Conservation (phyloP, 2,113 vertebrate genomes). For the Ameiurus melas region DNA sequence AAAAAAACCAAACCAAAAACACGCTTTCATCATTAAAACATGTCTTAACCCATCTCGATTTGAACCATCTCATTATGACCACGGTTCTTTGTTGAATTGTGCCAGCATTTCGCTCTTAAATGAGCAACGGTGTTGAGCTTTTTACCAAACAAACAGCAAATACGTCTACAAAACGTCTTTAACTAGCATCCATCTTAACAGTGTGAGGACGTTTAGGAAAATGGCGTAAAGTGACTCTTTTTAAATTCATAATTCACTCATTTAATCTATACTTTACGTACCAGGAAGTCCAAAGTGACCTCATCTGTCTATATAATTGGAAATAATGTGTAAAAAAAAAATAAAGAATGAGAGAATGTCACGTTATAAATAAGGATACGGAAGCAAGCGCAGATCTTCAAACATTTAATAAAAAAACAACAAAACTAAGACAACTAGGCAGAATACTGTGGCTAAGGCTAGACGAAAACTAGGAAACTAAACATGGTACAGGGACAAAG, state of each 20-base stretch:
- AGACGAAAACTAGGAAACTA: no score
- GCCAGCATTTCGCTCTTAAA: neutral
- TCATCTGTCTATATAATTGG: neutral
- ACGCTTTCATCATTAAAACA: neutral
- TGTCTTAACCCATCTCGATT: neutral
- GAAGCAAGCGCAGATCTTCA: no score
- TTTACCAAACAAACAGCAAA: neutral
- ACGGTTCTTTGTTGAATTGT: neutral
- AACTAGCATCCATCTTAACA: neutral
- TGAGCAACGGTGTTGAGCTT: neutral
- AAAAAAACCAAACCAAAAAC: neutral
- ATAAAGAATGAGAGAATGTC: neutral
- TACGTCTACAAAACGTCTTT: neutral
- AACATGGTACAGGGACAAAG: no score
- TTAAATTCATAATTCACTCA: neutral
- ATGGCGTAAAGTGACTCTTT: neutral
- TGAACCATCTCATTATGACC: neutral
- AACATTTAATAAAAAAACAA: no score
- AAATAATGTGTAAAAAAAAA: neutral
- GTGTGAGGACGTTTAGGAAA: neutral
- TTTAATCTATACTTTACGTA: neutral
- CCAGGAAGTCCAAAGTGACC: neutral
- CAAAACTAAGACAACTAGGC: no score
- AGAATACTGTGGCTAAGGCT: no score
- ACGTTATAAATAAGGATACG: no score